Evolutionary conservation across 2,888 invertebrate species (phyloP).

Genomic region (Neoascia interrupta): DNA sequence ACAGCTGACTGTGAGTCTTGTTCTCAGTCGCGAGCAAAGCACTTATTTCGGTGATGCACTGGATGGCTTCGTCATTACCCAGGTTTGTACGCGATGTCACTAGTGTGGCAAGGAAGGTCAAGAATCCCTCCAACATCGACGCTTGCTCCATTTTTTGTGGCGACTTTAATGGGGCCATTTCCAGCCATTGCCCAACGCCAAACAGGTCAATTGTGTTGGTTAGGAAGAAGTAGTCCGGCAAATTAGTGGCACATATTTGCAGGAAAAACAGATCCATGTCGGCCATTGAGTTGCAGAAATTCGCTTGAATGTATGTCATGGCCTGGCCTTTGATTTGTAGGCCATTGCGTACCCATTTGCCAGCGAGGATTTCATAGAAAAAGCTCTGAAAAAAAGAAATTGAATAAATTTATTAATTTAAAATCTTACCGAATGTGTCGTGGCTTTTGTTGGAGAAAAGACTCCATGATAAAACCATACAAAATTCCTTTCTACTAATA

Average conservation of each 20-base stretch:
- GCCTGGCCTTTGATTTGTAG: constrained; percentile 99
- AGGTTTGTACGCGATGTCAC: constrained; percentile 92
- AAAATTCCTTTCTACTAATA: no score
- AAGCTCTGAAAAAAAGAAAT: constrained; percentile 85
- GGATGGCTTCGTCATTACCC: constrained; percentile 84
- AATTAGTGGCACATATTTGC: constrained; percentile 94
- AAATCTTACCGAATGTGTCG: no score
- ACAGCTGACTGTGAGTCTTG: constrained; percentile 96
- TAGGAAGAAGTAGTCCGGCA: constrained; percentile 91
- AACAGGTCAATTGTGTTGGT: constrained; percentile 95
- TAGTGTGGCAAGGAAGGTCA: constrained; percentile 94
- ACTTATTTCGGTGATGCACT: constrained; percentile 93
- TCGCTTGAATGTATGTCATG: constrained; percentile 99
- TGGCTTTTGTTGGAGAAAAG: no score
- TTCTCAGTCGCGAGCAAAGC: constrained; percentile 95
- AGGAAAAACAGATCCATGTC: constrained; percentile 97
- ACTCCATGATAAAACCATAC: no score
- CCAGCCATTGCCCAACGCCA: constrained; percentile 92
- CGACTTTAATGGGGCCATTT: constrained; percentile 85
- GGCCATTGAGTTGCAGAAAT: constrained; percentile 99
- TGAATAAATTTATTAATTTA: background rate
- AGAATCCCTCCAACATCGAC: constrained; percentile 95
- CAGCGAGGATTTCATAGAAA: constrained; percentile 96
- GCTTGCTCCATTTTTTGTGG: constrained; percentile 91
- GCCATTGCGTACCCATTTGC: constrained; percentile 98